Conservation (phyloP, 2,113 vertebrate genomes). For the Malurus elegans region DNA sequence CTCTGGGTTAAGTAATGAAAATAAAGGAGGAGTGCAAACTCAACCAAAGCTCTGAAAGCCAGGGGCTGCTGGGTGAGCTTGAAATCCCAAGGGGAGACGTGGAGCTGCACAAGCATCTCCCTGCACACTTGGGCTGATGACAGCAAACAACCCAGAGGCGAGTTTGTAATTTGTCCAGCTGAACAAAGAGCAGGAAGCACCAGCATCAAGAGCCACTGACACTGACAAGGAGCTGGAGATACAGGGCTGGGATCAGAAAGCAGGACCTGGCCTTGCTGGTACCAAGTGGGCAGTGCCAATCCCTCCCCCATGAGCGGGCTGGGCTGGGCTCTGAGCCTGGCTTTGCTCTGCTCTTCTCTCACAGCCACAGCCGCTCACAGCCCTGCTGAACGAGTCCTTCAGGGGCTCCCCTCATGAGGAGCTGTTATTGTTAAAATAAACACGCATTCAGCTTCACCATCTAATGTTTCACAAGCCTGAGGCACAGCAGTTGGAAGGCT, state of each 20-base stretch:
- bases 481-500: conserved; percentile 32
- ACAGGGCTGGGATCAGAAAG: fast-evolving
- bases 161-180: background rate
- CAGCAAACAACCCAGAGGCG: fast-evolving
- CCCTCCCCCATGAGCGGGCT: fast-evolving
- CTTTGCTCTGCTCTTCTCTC: background rate
- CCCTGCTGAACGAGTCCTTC: background rate
- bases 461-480: conserved; percentile 59
- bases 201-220: background rate
- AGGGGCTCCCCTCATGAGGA: conserved; percentile 9
- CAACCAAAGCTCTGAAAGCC: background rate
- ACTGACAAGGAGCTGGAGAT: background rate
- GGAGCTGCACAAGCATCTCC: background rate
- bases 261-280: background rate
- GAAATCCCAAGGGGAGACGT: background rate
- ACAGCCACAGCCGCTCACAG: background rate
- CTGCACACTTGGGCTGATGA: background rate
- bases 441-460: conserved; percentile 24
- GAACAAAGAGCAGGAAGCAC: background rate
- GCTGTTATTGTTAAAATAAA: conserved; percentile 65
- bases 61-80: background rate
- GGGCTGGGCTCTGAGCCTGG: background rate
- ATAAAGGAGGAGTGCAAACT: background rate
- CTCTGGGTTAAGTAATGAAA: background rate
- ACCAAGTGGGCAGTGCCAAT: background rate